Evolutionary conservation across 1,140 invertebrate genomes (phyloP), one percentile per base, ranked within the genome.

Genomic region (Ips nitidus): DNA sequence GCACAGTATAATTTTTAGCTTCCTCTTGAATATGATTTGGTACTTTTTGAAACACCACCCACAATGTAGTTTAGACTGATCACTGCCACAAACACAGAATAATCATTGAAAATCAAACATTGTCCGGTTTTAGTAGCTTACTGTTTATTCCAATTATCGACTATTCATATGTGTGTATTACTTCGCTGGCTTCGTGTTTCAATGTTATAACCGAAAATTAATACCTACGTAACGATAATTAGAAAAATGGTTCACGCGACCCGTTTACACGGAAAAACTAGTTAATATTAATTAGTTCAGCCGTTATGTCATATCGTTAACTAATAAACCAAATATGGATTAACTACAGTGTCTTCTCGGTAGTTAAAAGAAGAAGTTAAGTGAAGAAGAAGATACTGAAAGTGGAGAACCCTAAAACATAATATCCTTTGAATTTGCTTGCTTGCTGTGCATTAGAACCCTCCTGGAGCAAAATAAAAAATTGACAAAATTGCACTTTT

Each of bases 201-300:
- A 6, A 22, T 43, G 41, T 36, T n/a, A 43, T 60, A 60, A 43
- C 58, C 58, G 38, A 41, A 60, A 60, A 60, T 60, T 60, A 60
- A 60, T 60, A 60, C 41, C 41, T 55, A 55, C 52, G 37, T 43
- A 60, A 45, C 38, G 41, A 60, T 45, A 60, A 60, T 60, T 60
- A 42, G 58, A 60, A 60, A 60, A 60, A 60, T 60, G 8, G 8
- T 60, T 60, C 58, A 60, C 58, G 58, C 58, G 45, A 60, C 41
- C 2, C 58, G 38, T 39, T 55, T 40, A 58, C 58, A n/a, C 37
- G 58, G 41, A 60, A 45, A 42, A 42, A 39, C 40, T 57, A 41
- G 7, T 45, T 45, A 36, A 45, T 45, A 22, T 45, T 60, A 60
- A 60, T 58, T 58, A 41, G 56, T 41, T 39, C 6, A 41, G 56